Evolutionary conservation across 2,797 vertebrate genomes (phyloP).

Genomic region (Denticeps clupeoides): DNA sequence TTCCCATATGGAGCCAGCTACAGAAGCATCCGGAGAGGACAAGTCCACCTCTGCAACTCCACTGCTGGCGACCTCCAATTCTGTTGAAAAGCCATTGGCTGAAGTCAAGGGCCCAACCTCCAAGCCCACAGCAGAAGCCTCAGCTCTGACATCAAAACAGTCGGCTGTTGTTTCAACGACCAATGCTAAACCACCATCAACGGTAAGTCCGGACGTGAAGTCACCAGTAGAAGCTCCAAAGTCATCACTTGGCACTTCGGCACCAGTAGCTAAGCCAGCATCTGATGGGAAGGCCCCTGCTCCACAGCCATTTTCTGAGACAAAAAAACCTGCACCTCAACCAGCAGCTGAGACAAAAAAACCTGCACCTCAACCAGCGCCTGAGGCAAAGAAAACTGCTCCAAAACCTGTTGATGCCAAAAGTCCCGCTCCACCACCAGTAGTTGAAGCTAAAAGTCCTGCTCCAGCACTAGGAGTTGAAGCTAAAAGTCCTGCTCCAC

Average conservation of each 20-base stretch:
- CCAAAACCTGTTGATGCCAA: no score
- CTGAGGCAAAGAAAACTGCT: neutral
- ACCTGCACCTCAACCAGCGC: neutral
- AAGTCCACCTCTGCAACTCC: constrained; percentile 21
- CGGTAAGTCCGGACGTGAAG: neutral
- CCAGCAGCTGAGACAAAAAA: neutral
- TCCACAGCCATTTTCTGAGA: neutral
- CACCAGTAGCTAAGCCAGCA: neutral
- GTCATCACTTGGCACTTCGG: neutral
- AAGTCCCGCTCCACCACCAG: neutral
- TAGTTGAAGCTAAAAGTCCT: neutral
- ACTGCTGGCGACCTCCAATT: neutral
- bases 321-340: neutral
- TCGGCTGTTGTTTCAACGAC: neutral
- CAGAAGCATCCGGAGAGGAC: constrained; percentile 31
- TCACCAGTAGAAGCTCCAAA: neutral
- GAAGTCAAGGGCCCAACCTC: neutral
- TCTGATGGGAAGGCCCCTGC: neutral
- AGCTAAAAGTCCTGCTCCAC: neutral
- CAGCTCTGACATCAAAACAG: neutral
- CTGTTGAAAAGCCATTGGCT: constrained; percentile 16
- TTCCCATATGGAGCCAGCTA: neutral
- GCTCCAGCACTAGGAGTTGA: neutral
- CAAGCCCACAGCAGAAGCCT: neutral
- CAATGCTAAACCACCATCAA: neutral